Evolutionary conservation across 1,140 invertebrate species (phyloP), one percentile per base, ranked within the genome.

Genomic region (Plodia interpunctella): DNA sequence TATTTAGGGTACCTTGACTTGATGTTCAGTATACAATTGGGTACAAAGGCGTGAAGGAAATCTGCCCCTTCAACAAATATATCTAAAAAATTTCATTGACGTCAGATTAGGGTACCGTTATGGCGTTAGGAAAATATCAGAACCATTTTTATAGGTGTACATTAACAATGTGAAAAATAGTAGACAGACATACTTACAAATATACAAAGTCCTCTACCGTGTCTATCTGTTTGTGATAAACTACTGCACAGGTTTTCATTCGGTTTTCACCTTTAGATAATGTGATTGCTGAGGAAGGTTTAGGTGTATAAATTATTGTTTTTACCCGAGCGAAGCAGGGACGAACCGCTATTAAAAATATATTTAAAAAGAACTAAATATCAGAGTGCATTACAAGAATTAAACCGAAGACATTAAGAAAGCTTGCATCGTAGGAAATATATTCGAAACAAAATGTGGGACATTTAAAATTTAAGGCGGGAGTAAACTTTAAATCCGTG

Each of bases 21-120:
- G 21, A 2, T 25, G 21, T 25, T 25, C 6, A 25, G 2, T 25
- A 6, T 25, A 25, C 6, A 25, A 25, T 6, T 6, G 21, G 44
- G 44, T n/a, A 55, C 54, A 55, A 55, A 54, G 25, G 54, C 38
- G n/a, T 2, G 13, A 55, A 20, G 54, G 15, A 55, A 55, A 55
- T 19, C 30, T 38, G 54, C 17, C 10, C 15, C 13, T 55, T 38
- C 30, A 55, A 35, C 54, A 55, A 55, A 55, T 44, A 55, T 38
- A 55, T 38, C 18, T 25, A 15, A 32, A 10, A 54, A 17, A 55
- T 55, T 55, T 55, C 54, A 55, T 55, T 44, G 11, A 54, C 13
- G 35, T 11, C 21, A 21, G 54, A 38, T 55, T 38, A 18, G 54
- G 54, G 54, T 38, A 30, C 54, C 32, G 30, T 20, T 35, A 15